These are phyloP conservation scores for Merluccius polli DNA, from an alignment of 2,797 vertebrate species.

Conservation along the genomic window DNA sequence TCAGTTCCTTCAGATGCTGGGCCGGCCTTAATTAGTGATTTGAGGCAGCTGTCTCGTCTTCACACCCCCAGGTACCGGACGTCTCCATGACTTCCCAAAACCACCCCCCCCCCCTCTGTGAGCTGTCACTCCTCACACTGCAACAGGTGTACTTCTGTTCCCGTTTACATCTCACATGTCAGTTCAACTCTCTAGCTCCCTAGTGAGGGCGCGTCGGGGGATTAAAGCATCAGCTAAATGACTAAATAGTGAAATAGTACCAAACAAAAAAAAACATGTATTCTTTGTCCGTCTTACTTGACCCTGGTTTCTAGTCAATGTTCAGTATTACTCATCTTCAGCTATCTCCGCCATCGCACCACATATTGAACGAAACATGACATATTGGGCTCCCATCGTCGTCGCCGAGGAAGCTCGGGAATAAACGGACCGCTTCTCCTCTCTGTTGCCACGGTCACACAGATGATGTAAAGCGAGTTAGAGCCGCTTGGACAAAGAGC, in stretches of 20 bases:
- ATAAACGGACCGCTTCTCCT: background rate
- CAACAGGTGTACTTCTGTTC: background rate
- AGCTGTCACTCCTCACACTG: background rate
- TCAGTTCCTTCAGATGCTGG: background rate
- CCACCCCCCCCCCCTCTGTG: no score
- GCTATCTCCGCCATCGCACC: no score
- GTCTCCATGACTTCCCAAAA: background rate
- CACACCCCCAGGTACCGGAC: background rate
- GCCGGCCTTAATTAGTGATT: background rate
- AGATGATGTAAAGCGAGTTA: background rate
- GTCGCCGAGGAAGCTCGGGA: background rate
- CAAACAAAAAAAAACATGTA: background rate
- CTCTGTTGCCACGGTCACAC: background rate
- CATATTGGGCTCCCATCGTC: background rate
- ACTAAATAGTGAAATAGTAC: background rate
- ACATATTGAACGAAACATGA: background rate
- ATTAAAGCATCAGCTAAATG: background rate
- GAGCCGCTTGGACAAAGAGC: background rate
- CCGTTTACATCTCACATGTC: background rate
- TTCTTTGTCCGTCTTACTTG: background rate
- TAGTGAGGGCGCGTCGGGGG: no score
- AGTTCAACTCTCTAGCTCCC: background rate
- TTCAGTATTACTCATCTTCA: background rate
- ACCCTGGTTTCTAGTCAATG: background rate
- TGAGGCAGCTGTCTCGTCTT: background rate